Percentiles rank a stretch among this genome's conserved stretches.
Evolutionary conservation across 2,113 vertebrate genomes (phyloP).

Genomic region (Nerophis lumbriciformis): DNA sequence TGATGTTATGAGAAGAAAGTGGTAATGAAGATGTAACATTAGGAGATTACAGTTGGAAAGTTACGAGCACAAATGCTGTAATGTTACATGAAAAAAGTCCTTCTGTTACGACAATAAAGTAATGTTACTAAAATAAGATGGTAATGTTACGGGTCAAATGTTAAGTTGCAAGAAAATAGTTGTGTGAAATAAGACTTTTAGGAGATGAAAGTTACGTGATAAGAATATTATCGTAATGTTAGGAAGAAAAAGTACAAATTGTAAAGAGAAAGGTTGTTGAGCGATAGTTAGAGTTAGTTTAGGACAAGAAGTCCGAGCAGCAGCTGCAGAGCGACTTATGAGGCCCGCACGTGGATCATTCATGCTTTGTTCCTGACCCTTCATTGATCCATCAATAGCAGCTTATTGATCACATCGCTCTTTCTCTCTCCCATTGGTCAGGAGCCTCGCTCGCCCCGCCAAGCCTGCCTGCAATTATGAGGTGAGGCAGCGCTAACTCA

Average conservation of each 20-base stretch:
- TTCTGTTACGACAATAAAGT: no score
- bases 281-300: no score
- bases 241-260: background rate
- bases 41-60: no score
- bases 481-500: constrained; percentile 68
- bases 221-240: background rate
- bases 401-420: constrained; percentile 54
- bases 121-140: background rate
- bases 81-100: no score
- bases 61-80: no score
- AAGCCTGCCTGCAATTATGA: constrained; percentile 68
- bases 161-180: no score
- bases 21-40: no score
- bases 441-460: constrained; percentile 57
- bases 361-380: constrained; percentile 14
- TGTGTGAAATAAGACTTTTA: no score
- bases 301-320: background rate
- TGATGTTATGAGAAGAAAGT: no score
- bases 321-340: background rate
- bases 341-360: background rate
- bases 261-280: no score
- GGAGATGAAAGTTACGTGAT: no score
- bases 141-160: background rate
- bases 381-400: constrained; percentile 57
- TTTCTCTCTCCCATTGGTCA: constrained; percentile 37